These are phyloP conservation scores for Ornithorhynchus anatinus DNA, from an alignment of 2,113 vertebrate genomes.

Conservation along the genomic window DNA sequence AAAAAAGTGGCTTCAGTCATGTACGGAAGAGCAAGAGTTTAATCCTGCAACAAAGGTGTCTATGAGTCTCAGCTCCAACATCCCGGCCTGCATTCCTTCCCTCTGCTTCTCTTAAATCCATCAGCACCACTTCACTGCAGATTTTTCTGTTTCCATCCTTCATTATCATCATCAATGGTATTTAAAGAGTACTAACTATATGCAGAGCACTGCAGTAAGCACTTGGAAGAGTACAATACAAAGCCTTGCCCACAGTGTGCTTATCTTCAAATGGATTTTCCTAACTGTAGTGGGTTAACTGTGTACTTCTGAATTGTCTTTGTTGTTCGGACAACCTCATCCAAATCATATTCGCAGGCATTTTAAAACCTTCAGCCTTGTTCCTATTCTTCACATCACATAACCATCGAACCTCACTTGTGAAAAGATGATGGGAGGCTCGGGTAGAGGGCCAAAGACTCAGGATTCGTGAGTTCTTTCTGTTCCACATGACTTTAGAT, in stretches of 20 bases:
- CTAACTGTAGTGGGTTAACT: conserved; percentile 30
- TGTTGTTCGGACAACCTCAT: background rate
- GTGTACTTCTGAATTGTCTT: conserved; percentile 11
- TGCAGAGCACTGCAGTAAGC: too few species aligned
- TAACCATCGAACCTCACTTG: conserved; percentile 25
- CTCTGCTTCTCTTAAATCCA: conserved; percentile 1
- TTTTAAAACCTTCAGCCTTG: conserved; percentile 26
- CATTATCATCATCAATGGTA: too few species aligned
- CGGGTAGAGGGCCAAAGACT: too few species aligned
- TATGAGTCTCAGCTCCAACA: conserved; percentile 1
- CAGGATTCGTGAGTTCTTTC: too few species aligned
- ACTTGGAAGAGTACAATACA: too few species aligned
- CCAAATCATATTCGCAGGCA: conserved; percentile 4
- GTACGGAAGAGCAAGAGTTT: conserved; percentile 17
- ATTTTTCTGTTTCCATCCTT: conserved; percentile 23
- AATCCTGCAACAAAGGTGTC: conserved; percentile 2
- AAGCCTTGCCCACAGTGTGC: too few species aligned
- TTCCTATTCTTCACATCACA: conserved; percentile 18
- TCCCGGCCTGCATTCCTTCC: too few species aligned
- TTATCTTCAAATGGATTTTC: conserved; percentile 21
- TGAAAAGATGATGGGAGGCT: too few species aligned
- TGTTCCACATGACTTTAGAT: too few species aligned
- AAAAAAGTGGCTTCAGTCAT: background rate
- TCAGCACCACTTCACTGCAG: background rate
- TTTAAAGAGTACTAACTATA: too few species aligned